Base-by-base conservation (phyloP, 2,797 vertebrate species). In the Lacerta viridis region DNA sequence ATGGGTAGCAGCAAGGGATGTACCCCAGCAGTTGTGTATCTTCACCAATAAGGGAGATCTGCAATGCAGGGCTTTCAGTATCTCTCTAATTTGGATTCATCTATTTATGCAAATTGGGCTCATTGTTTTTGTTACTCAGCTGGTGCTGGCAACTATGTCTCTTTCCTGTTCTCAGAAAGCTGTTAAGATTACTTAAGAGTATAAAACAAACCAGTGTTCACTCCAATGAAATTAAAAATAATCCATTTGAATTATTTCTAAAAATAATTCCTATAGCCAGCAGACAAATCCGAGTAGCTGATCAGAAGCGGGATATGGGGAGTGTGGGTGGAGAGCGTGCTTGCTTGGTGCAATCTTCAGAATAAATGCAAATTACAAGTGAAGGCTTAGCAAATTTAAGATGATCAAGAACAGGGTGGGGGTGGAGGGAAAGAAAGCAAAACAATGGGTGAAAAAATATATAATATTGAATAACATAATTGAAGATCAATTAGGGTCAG, bases 161-260 rank as follows among this genome's bases (percentile, higher is more conserved):
- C 83, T 66, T 72, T 50, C 29, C 27, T 89, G 23, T 41, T 85
- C 41, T 85, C 84, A 23, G 20, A 50, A 71, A 46, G 33, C 64
- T 17, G 71, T 23, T 81, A 81, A 75, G 59, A 89, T 76, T 68
- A 89, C 33, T 76, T 81, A 80, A 81, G n/a, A 33, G n/a, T 76
- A 64, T 43, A 85, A 80, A 46, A 46, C 55, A 75, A 87, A 39
- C 55, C 78, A 85, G 81, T 85, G 59, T 81, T 81, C 50, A 41
- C 64, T 75, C 74, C 55, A 68, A 74, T 85, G 83, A 85, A 75
- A 85, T 75, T 76, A 81, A 89, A 64, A 89, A 85, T 81, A 66
- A 64, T 89, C 79, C 41, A 55, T 85, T 80, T 85, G 80, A 85
- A 84, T 81, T 85, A 85, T 39, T 55, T n/a, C 83, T 89, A 89